Base-by-base conservation (phyloP, 1,140 invertebrate genomes). In the Zaprionus nigranus region DNA sequence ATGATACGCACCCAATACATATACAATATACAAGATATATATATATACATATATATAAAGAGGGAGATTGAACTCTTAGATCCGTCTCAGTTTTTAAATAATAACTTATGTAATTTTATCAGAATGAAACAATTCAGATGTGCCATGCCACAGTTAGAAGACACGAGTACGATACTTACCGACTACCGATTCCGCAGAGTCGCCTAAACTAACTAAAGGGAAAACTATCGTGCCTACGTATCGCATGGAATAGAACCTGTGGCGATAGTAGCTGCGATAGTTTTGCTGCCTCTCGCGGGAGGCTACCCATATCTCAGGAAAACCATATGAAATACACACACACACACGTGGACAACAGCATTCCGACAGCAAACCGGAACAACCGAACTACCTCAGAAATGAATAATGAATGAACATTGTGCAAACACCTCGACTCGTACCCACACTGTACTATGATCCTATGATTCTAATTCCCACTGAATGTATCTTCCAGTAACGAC, bases 371-470 rank as follows among this genome's bases (percentile, higher is more conserved):
- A 46, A 63, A 54, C 60, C 69, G 58, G 68, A 80, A 78, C 64
- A 81, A 88, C 85, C 78, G 72, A 83, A 88, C 83, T 87, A 87
- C 85, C 84, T 90, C 84, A 87, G 58, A 62, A 69, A 65, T 68
- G 61, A 64, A 49, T 30, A n/a, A 46, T 28, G 57, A 59, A 40
- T 30, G 30, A 34, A 34, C 9, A 67, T 66, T 74, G 73, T 78
- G 58, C 58, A 71, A 66, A 17, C 63, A 46, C 40, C 40, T 46
- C 40, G 40, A 46, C 82, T 64, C 64, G 58, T 53, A 69, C 67
- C 54, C 53, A 66, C 15, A 63, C 17, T 63, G 24, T 36, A 34
- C 9, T 34, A 56, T 56, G 15, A 51, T 49, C 46, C 46, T 11
- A 46, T 17, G 40, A 24, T 24, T 20, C 17, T 49, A 51, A 24